phyloP scores from a whole-genome alignment of 2,113 vertebrate species.

The Promerops cafer region DNA sequence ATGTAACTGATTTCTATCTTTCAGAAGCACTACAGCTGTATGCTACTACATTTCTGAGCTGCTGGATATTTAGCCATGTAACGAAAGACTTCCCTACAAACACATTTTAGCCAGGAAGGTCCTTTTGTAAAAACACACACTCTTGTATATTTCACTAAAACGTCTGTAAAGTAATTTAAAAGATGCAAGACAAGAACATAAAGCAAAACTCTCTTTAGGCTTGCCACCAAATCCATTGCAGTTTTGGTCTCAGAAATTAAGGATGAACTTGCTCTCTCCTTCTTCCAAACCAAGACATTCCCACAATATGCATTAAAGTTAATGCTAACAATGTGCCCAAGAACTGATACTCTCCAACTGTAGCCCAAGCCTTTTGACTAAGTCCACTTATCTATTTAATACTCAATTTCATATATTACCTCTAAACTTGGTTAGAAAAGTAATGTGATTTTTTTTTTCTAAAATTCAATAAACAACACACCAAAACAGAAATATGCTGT shows the following conservation, averaged over 20 bases:
- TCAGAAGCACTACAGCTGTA: slow-evolving; percentile 75
- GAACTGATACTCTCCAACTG: slow-evolving; percentile 60
- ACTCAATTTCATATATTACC: slow-evolving; percentile 66
- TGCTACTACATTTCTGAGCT: slow-evolving; percentile 53
- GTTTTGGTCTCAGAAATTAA: slow-evolving; percentile 14
- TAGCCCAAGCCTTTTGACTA: slow-evolving; percentile 61
- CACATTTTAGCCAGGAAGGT: slow-evolving; percentile 52
- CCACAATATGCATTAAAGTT: slow-evolving; percentile 57
- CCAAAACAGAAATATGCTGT: slow-evolving; percentile 73
- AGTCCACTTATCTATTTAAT: slow-evolving; percentile 64
- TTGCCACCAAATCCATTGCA: neutral
- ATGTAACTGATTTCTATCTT: slow-evolving; percentile 62
- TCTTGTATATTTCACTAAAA: slow-evolving; percentile 53
- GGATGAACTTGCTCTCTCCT: slow-evolving; percentile 20
- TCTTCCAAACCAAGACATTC: slow-evolving; percentile 21
- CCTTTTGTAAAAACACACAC: neutral
- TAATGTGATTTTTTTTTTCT: slow-evolving; percentile 73
- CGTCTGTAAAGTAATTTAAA: slow-evolving; percentile 18
- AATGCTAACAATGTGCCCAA: slow-evolving; percentile 50
- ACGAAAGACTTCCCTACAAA: slow-evolving; percentile 65
- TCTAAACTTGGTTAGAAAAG: slow-evolving; percentile 75
- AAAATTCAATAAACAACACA: slow-evolving; percentile 77
- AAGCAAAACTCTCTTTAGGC: slow-evolving; percentile 18
- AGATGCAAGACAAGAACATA: slow-evolving; percentile 54
- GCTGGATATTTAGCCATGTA: slow-evolving; percentile 65